Percentiles rank a stretch among this genome's conserved stretches.
phyloP scores from a whole-genome alignment of 2,888 invertebrate genomes.

The Rugalucina vietnamica region DNA sequence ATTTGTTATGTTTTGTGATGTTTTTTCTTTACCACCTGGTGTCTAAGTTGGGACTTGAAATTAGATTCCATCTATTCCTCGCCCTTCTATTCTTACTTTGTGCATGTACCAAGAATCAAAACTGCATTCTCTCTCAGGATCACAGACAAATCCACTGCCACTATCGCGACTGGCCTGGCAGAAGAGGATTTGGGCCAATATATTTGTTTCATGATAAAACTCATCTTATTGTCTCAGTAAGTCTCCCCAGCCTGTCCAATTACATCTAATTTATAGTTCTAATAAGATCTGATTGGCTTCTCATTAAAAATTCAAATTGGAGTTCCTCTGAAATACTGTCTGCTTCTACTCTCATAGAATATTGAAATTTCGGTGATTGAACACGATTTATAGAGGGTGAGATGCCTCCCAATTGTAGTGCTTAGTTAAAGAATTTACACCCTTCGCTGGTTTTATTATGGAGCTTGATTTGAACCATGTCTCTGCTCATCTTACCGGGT shows the following conservation, averaged over 20 bases:
- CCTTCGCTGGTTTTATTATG: slow-evolving; percentile 8
- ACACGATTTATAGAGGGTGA: not conserved
- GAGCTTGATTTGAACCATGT: not conserved
- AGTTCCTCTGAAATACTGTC: not conserved
- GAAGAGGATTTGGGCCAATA: too few relatives aligned
- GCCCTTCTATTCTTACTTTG: too few relatives aligned
- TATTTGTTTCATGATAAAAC: too few relatives aligned
- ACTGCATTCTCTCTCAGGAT: too few relatives aligned
- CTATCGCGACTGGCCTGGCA: too few relatives aligned
- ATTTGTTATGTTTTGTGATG: too few relatives aligned
- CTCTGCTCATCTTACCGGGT: not conserved
- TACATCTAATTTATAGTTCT: slow-evolving; percentile 1
- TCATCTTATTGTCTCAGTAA: too few relatives aligned
- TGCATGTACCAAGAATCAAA: too few relatives aligned
- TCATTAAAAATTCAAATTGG: slow-evolving; percentile 14
- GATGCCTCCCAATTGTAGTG: not conserved
- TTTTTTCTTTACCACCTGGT: too few relatives aligned
- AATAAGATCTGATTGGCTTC: slow-evolving; percentile 9
- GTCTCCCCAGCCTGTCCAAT: not conserved
- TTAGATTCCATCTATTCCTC: too few relatives aligned
- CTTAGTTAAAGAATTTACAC: slow-evolving; percentile 11
- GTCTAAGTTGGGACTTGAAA: too few relatives aligned
- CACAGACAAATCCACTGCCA: too few relatives aligned
- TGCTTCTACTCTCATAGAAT: not conserved
- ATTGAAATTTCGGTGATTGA: slow-evolving; percentile 3